phyloP scores from a whole-genome alignment of 2,113 vertebrate genomes.

The Pitta sordida region DNA sequence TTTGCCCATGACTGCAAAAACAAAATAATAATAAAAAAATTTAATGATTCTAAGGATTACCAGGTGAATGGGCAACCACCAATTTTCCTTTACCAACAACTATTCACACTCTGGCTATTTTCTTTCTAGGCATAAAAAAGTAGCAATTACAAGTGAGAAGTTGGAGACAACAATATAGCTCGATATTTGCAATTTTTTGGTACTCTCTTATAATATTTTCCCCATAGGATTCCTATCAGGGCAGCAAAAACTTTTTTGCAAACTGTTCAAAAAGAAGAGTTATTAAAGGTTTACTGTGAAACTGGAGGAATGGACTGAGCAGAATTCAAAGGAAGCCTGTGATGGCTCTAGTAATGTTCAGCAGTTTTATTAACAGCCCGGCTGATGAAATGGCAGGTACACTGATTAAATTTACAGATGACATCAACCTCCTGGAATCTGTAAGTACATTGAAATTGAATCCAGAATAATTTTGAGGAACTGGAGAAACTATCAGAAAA shows the following conservation, averaged over 20 bases:
- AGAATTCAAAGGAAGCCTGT: neutral
- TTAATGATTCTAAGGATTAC: neutral
- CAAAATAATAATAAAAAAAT: neutral
- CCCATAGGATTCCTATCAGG: neutral
- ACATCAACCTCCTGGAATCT: conserved; percentile 1
- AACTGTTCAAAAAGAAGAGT: neutral
- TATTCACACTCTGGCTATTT: neutral
- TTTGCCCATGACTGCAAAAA: neutral
- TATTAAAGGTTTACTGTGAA: conserved; percentile 6
- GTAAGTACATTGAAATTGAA: neutral
- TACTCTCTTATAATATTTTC: neutral
- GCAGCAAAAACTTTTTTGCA: neutral
- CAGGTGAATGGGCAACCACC: neutral
- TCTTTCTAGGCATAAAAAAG: neutral
- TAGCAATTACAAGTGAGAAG: neutral
- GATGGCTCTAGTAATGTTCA: neutral
- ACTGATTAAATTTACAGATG: conserved; percentile 9
- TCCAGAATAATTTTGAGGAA: neutral
- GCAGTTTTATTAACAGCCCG: neutral
- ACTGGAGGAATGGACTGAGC: neutral
- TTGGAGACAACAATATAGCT: neutral
- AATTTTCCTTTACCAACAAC: neutral
- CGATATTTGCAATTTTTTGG: neutral
- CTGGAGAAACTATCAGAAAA: neutral
- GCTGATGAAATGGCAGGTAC: neutral